phyloP scores from a whole-genome alignment of 2,888 invertebrate species.

The Yponomeuta cagnagella region DNA sequence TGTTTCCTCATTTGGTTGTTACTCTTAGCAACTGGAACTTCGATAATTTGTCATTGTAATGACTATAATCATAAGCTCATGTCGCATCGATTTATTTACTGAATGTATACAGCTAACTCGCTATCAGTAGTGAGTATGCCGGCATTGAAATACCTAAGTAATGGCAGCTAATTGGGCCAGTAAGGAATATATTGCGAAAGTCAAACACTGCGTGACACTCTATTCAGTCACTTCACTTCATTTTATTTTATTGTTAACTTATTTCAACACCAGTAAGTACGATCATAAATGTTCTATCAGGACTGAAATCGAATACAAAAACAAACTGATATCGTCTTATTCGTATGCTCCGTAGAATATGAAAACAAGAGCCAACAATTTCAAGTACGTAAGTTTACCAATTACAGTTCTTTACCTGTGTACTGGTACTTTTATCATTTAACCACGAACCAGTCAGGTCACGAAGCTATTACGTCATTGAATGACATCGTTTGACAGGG shows the following conservation, averaged over 20 bases:
- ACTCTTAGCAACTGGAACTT: not conserved
- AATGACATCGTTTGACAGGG: slow-evolving; percentile 15
- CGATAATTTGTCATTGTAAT: not conserved
- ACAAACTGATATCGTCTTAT: not conserved
- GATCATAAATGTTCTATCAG: not conserved
- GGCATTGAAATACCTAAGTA: not conserved
- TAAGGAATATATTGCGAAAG: not conserved
- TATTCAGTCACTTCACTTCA: not conserved
- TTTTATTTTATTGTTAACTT: not conserved
- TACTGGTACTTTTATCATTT: slow-evolving; percentile 6
- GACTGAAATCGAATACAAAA: not conserved
- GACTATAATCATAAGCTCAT: not conserved
- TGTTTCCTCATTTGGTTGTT: not conserved
- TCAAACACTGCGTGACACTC: not conserved
- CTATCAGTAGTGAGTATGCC: not conserved
- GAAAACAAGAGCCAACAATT: not conserved
- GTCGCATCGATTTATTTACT: not conserved
- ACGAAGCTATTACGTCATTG: slow-evolving; percentile 15
- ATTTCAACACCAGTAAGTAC: not conserved
- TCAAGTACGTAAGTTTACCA: not conserved
- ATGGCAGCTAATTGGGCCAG: not conserved
- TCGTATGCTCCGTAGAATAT: too few species aligned
- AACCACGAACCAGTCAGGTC: slow-evolving; percentile 11
- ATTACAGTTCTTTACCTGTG: not conserved
- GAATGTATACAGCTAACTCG: not conserved